Percentiles rank a stretch among this genome's conserved stretches.
Conservation (phyloP, 2,113 vertebrate genomes). For the Panurus biarmicus region DNA sequence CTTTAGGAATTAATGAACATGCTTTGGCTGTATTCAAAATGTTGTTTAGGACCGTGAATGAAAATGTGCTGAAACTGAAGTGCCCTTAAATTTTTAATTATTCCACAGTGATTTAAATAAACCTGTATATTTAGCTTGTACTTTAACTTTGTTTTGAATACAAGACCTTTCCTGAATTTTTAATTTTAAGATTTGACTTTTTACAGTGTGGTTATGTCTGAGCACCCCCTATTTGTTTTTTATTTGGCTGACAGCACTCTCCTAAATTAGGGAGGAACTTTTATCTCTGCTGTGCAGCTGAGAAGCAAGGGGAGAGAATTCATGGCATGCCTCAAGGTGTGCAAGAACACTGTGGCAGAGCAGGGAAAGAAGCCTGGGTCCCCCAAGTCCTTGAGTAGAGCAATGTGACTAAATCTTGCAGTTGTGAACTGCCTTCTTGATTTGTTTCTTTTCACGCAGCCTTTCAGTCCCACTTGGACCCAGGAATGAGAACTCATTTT, state of each 20-base stretch:
- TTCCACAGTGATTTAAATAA: not conserved
- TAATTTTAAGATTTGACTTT: not conserved
- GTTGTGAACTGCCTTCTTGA: not conserved
- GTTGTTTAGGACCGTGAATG: not conserved
- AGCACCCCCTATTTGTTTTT: not conserved
- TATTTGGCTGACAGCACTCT: not conserved
- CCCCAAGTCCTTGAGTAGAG: not conserved
- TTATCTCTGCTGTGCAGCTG: conserved; percentile 22
- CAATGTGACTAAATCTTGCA: not conserved
- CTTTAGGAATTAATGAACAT: not conserved
- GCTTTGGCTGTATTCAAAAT: not conserved
- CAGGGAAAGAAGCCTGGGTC: not conserved
- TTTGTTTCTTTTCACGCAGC: not conserved
- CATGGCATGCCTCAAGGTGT: not conserved
- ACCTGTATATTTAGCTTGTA: not conserved
- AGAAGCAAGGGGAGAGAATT: not conserved
- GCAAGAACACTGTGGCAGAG: not conserved
- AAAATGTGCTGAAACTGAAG: not conserved
- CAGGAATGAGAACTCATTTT: not conserved
- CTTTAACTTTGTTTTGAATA: not conserved
- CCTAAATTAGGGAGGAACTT: not conserved
- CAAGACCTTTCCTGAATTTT: not conserved
- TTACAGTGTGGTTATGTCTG: not conserved
- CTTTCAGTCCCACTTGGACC: not conserved
- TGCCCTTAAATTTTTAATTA: not conserved